Evolutionary conservation across 2,888 invertebrate species (phyloP).

Genomic region (Apodemia zela): DNA sequence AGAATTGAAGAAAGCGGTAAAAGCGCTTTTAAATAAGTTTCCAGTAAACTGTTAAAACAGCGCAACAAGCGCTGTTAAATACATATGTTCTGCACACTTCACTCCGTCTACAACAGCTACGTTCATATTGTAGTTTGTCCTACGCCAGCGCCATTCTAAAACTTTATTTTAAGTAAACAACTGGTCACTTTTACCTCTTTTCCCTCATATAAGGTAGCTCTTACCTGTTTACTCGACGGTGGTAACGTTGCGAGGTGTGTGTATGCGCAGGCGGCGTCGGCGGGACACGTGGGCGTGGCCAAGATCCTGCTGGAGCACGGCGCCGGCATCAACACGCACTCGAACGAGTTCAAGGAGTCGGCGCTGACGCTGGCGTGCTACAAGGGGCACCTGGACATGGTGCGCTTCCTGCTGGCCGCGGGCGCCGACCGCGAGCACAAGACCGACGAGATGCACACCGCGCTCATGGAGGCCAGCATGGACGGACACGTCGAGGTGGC

Average conservation of each 20-base stretch:
- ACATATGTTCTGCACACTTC: too few species aligned
- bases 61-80: too few species aligned
- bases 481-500: conserved; percentile 99
- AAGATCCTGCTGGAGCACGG: conserved; percentile 95
- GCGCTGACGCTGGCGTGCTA: conserved; percentile 97
- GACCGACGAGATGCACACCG: conserved; percentile 99
- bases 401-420: conserved; percentile 95
- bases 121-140: too few species aligned
- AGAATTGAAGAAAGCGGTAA: too few species aligned
- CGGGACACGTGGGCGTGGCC: conserved; percentile 96
- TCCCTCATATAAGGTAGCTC: too few species aligned
- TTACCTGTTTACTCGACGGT: too few species aligned
- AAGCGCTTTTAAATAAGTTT: too few species aligned
- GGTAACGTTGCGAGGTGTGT: neutral
- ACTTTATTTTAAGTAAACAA: too few species aligned
- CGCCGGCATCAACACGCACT: conserved; percentile 98
- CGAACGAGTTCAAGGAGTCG: conserved; percentile 99
- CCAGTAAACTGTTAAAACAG: too few species aligned
- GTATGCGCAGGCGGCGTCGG: conserved; percentile 88
- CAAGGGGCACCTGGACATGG: conserved; percentile 98
- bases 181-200: too few species aligned
- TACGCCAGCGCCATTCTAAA: too few species aligned
- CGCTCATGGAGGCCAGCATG: conserved; percentile 99
- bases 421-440: conserved; percentile 99
- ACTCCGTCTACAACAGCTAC: too few species aligned